These are phyloP conservation scores for Prunella himalayana DNA, from an alignment of 2,113 vertebrate species.

Conservation along the genomic window DNA sequence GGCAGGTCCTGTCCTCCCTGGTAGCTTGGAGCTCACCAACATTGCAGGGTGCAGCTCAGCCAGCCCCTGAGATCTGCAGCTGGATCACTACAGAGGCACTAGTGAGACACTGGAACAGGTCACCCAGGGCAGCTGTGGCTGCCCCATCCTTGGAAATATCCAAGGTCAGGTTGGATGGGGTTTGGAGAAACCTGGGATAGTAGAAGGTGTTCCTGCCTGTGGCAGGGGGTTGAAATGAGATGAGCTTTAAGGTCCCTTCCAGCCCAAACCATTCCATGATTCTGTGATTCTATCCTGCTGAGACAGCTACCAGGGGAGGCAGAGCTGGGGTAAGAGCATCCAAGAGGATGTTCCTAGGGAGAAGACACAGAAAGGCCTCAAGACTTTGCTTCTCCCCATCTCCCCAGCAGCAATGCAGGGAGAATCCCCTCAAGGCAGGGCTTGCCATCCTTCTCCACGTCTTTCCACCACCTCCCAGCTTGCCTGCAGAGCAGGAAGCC, in stretches of 20 bases:
- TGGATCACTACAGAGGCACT: not conserved
- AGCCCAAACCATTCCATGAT: not conserved
- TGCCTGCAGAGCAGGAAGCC: not conserved
- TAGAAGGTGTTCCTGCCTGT: not conserved
- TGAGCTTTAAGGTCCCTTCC: not conserved
- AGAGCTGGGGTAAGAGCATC: not conserved
- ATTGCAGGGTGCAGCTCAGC: not conserved
- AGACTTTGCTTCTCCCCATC: not conserved
- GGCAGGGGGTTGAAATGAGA: not conserved
- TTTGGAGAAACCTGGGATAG: not conserved
- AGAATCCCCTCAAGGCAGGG: not conserved
- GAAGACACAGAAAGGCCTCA: not conserved
- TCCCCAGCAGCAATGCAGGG: fast-evolving
- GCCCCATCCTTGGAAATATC: not conserved
- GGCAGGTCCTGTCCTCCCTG: not conserved
- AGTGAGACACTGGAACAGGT: not conserved
- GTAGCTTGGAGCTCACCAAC: not conserved
- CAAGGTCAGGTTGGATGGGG: fast-evolving
- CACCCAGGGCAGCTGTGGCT: not conserved
- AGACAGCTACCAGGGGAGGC: fast-evolving
- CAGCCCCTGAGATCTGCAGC: fast-evolving
- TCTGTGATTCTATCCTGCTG: not conserved
- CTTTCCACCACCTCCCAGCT: not conserved
- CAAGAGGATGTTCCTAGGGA: not conserved
- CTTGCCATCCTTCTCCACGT: not conserved